Percentiles rank a stretch among this genome's conserved stretches.
Evolutionary conservation across 1,140 invertebrate species (phyloP).

Genomic region (Apolygus lucorum): DNA sequence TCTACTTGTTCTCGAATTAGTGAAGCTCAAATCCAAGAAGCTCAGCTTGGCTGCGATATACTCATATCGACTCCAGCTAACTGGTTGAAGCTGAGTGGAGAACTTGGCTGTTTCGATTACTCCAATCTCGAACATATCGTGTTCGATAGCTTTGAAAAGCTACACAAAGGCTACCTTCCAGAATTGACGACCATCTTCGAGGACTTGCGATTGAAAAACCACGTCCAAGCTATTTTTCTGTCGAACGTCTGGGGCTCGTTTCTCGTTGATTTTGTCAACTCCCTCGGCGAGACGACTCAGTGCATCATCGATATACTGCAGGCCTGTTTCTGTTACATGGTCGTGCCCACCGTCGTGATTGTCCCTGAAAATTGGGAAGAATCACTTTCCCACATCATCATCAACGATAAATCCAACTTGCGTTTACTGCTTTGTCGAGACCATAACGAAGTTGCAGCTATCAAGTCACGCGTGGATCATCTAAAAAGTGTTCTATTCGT

Average conservation of each 20-base stretch:
- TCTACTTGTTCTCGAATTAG: not conserved
- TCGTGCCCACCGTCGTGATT: not conserved
- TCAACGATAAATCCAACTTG: not conserved
- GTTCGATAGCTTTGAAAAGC: not conserved
- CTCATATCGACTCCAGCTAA: not conserved
- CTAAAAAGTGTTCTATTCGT: not conserved
- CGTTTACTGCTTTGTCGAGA: not conserved
- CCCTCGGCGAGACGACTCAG: not conserved
- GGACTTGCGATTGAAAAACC: not conserved
- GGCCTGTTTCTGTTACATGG: not conserved
- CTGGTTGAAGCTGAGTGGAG: not conserved
- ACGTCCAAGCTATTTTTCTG: not conserved
- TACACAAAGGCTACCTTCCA: not conserved
- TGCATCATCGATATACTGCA: not conserved
- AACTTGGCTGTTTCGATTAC: not conserved
- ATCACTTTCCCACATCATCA: not conserved
- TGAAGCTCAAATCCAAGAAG: not conserved
- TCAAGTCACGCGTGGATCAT: not conserved
- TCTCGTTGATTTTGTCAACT: not conserved
- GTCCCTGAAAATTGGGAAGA: not conserved
- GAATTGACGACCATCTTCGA: not conserved
- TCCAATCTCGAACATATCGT: not conserved
- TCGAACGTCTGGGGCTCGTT: not conserved
- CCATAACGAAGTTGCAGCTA: not conserved
- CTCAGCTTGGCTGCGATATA: not conserved